phyloP scores from a whole-genome alignment of 1,140 invertebrate species.

The Zaprionus capensis region DNA sequence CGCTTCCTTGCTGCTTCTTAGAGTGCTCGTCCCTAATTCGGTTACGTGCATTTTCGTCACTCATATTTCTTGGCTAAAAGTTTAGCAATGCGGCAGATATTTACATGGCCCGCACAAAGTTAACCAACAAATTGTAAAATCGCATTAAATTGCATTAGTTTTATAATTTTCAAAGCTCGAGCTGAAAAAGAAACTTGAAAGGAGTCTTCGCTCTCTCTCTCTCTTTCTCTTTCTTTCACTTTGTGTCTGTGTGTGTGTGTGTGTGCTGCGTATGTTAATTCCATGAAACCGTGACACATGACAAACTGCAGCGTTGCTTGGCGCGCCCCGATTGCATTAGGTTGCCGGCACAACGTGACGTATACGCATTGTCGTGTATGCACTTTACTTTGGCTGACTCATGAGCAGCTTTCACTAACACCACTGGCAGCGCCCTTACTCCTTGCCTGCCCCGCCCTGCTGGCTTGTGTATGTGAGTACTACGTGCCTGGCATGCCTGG shows the following conservation, averaged over 20 bases:
- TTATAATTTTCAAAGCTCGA: constrained; percentile 32
- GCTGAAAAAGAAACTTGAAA: constrained; percentile 25
- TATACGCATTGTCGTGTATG: constrained; percentile 75
- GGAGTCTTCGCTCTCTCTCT: background rate
- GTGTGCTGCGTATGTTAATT: constrained; percentile 61
- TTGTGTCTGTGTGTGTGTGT: background rate
- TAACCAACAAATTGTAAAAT: constrained; percentile 40
- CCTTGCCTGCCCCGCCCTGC: constrained; percentile 2
- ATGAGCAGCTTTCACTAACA: constrained; percentile 37
- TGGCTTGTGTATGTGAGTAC: constrained; percentile 35
- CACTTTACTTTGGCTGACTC: constrained; percentile 57
- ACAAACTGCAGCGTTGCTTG: constrained; percentile 49
- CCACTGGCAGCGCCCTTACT: background rate
- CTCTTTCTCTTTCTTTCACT: background rate
- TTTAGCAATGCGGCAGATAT: constrained; percentile 11
- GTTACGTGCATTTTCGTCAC: background rate
- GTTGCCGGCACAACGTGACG: constrained; percentile 62
- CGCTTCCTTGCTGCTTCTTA: background rate
- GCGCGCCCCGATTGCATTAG: constrained; percentile 65
- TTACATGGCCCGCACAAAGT: constrained; percentile 34
- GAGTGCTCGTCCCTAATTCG: background rate
- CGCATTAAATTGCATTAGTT: constrained; percentile 51
- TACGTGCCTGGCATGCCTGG: constrained; percentile 62
- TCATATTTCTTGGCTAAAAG: constrained; percentile 14
- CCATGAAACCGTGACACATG: constrained; percentile 60